phyloP scores from a whole-genome alignment of 2,113 vertebrate species.

The Agapornis roseicollis region DNA sequence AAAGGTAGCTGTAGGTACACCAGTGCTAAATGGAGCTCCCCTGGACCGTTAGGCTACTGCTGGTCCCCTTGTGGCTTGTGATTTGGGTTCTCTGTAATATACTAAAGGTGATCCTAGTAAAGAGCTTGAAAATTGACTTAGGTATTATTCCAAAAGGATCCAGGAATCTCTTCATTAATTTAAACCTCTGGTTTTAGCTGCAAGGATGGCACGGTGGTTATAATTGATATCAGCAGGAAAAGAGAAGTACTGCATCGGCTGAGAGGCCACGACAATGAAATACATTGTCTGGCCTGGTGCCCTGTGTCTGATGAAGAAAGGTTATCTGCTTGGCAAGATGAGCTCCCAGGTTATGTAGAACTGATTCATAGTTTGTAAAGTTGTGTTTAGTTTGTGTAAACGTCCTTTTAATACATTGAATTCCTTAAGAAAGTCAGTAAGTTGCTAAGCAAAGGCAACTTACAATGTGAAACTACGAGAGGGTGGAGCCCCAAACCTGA shows the following conservation, averaged over 20 bases:
- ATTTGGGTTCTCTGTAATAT: not conserved
- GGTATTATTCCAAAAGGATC: not conserved
- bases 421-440: not conserved
- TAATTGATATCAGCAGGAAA: slow-evolving; percentile 91
- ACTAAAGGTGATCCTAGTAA: not conserved
- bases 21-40: not conserved
- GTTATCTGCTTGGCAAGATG: slow-evolving; percentile 70
- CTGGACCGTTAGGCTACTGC: not conserved
- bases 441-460: not conserved
- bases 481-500: not conserved
- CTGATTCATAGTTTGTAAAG: not conserved
- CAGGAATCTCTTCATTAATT: not conserved
- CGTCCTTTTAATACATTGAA: not conserved
- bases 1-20: not conserved
- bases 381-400: not conserved
- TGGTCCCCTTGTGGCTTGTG: not conserved
- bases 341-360: slow-evolving; percentile 72
- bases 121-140: not conserved
- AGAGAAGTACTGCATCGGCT: slow-evolving; percentile 87
- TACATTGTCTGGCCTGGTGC: slow-evolving; percentile 92
- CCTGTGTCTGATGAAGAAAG: slow-evolving; percentile 77
- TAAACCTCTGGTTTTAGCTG: slow-evolving; percentile 78
- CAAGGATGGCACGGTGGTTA: slow-evolving; percentile 92
- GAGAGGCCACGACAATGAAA: slow-evolving; percentile 93
- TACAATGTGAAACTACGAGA: not conserved